A percentile compares a stretch with the other conserved stretches of the same genome.
phyloP scores from a whole-genome alignment of 2,888 invertebrate genomes.

The Chrysotoxum bicinctum region DNA sequence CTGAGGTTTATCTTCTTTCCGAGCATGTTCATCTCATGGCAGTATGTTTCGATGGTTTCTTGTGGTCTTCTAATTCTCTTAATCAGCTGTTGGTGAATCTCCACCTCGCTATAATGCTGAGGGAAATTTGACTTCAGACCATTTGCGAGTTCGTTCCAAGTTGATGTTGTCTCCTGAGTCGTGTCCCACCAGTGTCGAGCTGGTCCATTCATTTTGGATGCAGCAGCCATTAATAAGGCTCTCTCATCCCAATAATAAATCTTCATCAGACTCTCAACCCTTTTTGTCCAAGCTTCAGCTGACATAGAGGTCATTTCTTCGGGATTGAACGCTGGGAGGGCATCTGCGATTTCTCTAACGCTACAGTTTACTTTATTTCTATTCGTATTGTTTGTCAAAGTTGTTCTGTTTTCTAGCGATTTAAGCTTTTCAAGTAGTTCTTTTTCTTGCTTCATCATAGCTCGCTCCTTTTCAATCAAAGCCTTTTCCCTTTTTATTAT shows the following conservation, averaged over 20 bases:
- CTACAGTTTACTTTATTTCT: neutral
- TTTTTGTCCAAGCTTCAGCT: constrained; percentile 13
- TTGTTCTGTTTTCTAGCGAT: too few relatives aligned
- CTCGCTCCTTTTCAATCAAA: too few relatives aligned
- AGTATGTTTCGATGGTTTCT: neutral
- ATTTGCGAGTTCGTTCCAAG: neutral
- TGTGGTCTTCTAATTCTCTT: neutral
- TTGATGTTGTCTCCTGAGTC: neutral
- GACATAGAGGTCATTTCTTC: constrained; percentile 18
- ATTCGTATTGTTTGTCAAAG: too few relatives aligned
- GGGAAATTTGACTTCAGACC: constrained; percentile 11
- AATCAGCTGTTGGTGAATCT: neutral
- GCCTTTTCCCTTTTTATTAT: too few relatives aligned
- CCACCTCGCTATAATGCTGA: neutral
- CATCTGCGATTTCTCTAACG: constrained; percentile 18
- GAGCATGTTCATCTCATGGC: neutral
- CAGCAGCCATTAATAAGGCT: constrained; percentile 3
- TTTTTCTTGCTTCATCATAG: too few relatives aligned
- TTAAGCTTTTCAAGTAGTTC: too few relatives aligned
- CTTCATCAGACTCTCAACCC: constrained; percentile 18
- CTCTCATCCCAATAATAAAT: constrained; percentile 32
- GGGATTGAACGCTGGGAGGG: constrained; percentile 11
- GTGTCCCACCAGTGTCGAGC: neutral
- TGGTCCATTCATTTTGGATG: constrained; percentile 19
- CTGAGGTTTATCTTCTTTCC: neutral